These are phyloP conservation scores for Drosophila navojoa DNA, from an alignment of 1,140 invertebrate genomes.

Conservation along the genomic window DNA sequence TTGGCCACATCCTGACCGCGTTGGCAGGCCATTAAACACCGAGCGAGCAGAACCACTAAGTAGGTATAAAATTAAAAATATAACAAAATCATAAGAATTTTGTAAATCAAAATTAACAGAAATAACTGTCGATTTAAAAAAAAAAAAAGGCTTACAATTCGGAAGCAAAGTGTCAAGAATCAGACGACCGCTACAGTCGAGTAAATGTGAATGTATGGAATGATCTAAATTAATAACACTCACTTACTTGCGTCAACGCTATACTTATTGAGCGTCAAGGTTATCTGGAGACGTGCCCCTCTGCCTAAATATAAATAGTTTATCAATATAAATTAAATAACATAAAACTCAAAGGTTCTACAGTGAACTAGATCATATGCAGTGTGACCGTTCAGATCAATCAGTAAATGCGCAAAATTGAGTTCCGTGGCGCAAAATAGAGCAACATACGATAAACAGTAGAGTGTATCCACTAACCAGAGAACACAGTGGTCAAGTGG, in stretches of 20 bases:
- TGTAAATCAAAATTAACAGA: not conserved
- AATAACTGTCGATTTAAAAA: slow-evolving; percentile 7
- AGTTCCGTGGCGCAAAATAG: not conserved
- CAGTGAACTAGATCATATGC: slow-evolving; percentile 21
- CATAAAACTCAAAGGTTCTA: slow-evolving; percentile 41
- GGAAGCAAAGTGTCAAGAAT: not conserved
- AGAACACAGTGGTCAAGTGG: too few relatives aligned
- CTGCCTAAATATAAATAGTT: slow-evolving; percentile 39
- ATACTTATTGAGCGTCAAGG: slow-evolving; percentile 56
- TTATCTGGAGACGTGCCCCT: slow-evolving; percentile 62
- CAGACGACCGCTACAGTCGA: slow-evolving; percentile 43
- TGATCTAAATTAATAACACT: slow-evolving; percentile 29
- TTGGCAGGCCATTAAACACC: slow-evolving; percentile 46
- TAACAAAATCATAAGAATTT: not conserved
- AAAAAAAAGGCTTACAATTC: slow-evolving; percentile 16
- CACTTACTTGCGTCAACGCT: slow-evolving; percentile 63
- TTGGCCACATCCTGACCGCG: slow-evolving; percentile 52
- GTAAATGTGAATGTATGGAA: slow-evolving; percentile 48
- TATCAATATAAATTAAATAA: slow-evolving; percentile 69
- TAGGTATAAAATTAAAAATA: not conserved
- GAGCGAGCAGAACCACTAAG: slow-evolving; percentile 53
- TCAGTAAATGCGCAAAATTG: not conserved
- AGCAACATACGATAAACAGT: not conserved
- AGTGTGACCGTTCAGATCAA: slow-evolving; percentile 9
- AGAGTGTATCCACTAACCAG: too few relatives aligned